A percentile compares a stretch with the other conserved stretches of the same genome.
Evolutionary conservation across 2,888 invertebrate genomes (phyloP).

Genomic region (Onchidella celtica): DNA sequence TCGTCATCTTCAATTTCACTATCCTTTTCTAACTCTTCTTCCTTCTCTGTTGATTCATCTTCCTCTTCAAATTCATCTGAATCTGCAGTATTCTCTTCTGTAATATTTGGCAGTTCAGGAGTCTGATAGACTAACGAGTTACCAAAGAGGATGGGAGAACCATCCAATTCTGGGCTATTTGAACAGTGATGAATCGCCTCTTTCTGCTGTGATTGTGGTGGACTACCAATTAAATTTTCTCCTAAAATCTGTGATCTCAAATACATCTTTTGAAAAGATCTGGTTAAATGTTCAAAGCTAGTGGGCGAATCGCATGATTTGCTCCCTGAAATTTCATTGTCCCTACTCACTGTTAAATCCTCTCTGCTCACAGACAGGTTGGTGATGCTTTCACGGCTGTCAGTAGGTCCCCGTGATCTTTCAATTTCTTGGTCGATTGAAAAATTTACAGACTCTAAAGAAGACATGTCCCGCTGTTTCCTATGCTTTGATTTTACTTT

Average conservation of each 20-base stretch:
- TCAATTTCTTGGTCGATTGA: background rate
- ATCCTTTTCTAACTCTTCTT: background rate
- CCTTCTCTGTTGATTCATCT: constrained; percentile 15
- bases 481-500: background rate
- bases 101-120: background rate
- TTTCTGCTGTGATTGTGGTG: too few relatives aligned
- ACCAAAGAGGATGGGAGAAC: background rate
- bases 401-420: too few relatives aligned
- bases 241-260: background rate
- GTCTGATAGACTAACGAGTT: background rate
- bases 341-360: too few relatives aligned
- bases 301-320: too few relatives aligned
- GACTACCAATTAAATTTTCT: background rate
- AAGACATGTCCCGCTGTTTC: background rate
- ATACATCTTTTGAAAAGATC: background rate
- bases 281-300: too few relatives aligned
- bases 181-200: background rate
- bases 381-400: too few relatives aligned
- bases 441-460: constrained; percentile 25
- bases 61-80: background rate
- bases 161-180: background rate
- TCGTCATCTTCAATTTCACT: constrained; percentile 19
- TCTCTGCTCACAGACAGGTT: too few relatives aligned
- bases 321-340: too few relatives aligned
- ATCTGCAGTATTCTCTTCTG: constrained; percentile 15